Evolutionary conservation across 2,113 vertebrate species (phyloP), one percentile per base, ranked within the genome.

Genomic region (Amazona vittata): DNA sequence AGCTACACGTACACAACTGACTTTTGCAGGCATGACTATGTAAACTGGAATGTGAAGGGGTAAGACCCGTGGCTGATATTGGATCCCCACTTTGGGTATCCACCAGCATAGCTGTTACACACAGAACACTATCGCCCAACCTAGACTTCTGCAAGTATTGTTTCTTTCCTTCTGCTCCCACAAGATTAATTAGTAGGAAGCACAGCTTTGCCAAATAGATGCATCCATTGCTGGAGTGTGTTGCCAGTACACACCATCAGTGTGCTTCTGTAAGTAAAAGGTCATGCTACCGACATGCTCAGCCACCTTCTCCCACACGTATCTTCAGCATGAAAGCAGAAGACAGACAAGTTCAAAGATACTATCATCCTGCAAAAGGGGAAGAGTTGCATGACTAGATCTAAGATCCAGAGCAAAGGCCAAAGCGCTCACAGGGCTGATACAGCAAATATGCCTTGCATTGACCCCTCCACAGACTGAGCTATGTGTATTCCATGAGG

Each of bases 281-380:
- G 80, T 95, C 33, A 0, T 53, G 33, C 60, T 46, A 31, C 35
- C 14, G 50, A 41, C 6, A 60, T 0, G 22, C 65, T 68, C 31
- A 53, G 64, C 74, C 50, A 90, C 90, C 65, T 73, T 91, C 80
- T 95, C 94, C 94, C 83, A 94, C 93, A 82, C 35, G 62, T 11
- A 35, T 65, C 73, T 57, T 67, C 65, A 93, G 57, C n/a, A 31
- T 55, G 86, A 91, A 86, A 89, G 90, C 86, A 86, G 86, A 96
- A 95, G 69, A 92, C 50, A 94, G 81, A 86, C 41, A 93, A 44
- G 37, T 81, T 62, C 82, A 41, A 84, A 94, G 92, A 96, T 84
- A 82, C 9, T 35, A 89, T 94, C 89, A 86, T 33, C 86, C 39
- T 89, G 83, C 77, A 89, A 78, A 95, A 86, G 80, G 41, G 69